Percentiles rank a stretch among this genome's conserved stretches.
phyloP scores from a whole-genome alignment of 2,113 vertebrate species.

The Halcyon senegalensis region DNA sequence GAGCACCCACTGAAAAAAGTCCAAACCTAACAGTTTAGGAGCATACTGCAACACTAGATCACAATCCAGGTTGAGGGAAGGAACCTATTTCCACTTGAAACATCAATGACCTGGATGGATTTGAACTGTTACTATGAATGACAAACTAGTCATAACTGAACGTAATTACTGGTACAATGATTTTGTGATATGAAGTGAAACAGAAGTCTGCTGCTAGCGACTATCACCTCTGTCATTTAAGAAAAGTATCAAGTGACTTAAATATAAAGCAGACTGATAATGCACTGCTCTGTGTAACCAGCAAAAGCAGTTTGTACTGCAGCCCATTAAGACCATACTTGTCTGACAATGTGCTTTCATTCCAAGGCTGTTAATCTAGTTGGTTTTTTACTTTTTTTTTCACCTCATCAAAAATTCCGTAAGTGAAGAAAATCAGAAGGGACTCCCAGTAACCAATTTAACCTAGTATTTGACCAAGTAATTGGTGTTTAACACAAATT shows the following conservation, averaged over 20 bases:
- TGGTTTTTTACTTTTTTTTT: rapidly evolving
- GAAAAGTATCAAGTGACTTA: neutral
- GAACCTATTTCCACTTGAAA: neutral
- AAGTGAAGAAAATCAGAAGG: neutral
- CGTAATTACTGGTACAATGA: neutral
- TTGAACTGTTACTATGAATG: neutral
- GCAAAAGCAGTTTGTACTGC: neutral
- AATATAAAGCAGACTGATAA: neutral
- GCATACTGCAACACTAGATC: neutral
- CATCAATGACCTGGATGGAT: neutral
- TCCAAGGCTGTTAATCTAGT: neutral
- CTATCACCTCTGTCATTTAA: neutral
- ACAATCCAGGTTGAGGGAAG: neutral
- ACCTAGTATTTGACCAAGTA: neutral
- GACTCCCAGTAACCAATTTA: neutral
- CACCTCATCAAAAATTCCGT: neutral
- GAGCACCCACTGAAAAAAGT: neutral
- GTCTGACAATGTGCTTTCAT: neutral
- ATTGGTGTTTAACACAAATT: neutral
- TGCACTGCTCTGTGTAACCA: neutral
- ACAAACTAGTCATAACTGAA: neutral
- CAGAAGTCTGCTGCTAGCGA: neutral
- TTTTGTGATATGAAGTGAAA: neutral
- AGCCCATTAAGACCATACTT: neutral
- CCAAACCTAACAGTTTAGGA: neutral